Percentiles rank a stretch among this genome's conserved stretches.
These are phyloP conservation scores for Hepsetus odoe DNA, from an alignment of 2,113 vertebrate species.

Conservation along the genomic window DNA sequence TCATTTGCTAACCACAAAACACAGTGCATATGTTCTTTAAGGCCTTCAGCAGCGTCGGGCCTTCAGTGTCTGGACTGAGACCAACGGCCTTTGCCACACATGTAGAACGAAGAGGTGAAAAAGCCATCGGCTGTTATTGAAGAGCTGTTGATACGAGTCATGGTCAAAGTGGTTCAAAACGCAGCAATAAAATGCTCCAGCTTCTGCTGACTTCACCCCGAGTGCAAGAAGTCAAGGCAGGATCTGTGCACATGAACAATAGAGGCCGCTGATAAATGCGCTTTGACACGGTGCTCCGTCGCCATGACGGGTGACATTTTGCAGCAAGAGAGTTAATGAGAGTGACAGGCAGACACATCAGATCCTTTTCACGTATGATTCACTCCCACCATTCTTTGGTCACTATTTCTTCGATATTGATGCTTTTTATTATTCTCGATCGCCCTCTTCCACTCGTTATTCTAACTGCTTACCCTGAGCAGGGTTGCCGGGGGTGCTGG, in stretches of 20 bases:
- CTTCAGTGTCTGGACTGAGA: background rate
- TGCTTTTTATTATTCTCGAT: background rate
- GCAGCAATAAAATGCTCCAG: background rate
- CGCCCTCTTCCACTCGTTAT: no score
- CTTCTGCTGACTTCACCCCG: background rate
- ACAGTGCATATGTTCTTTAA: background rate
- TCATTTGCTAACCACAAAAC: background rate
- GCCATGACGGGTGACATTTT: slow-evolving; percentile 38
- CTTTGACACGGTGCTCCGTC: slow-evolving; percentile 53
- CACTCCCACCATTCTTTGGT: background rate
- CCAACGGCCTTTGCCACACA: background rate
- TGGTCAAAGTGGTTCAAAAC: background rate
- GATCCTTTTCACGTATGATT: slow-evolving; percentile 24
- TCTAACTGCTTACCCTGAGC: no score
- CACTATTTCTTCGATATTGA: background rate
- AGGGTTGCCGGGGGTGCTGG: no score
- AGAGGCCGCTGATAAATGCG: background rate
- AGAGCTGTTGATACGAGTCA: background rate
- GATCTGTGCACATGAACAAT: background rate
- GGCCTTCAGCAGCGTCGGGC: background rate
- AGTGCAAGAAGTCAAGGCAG: background rate
- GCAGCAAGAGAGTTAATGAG: slow-evolving; percentile 41
- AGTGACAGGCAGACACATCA: slow-evolving; percentile 37
- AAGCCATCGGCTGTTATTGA: background rate
- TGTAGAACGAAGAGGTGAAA: background rate